phyloP scores from a whole-genome alignment of 2,888 invertebrate genomes.

The Danaus chrysippus region DNA sequence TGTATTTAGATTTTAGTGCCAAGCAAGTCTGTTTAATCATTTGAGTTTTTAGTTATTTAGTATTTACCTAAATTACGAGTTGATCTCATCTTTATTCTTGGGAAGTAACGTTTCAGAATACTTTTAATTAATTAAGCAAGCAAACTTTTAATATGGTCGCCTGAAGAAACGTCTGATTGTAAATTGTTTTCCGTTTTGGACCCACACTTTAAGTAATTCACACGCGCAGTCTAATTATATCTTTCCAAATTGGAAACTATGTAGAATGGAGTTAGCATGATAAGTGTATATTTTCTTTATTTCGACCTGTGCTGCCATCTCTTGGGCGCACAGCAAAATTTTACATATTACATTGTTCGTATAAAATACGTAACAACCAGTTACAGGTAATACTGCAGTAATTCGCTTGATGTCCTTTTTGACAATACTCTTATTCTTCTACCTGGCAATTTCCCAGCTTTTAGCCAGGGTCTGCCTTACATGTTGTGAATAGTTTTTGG shows the following conservation, averaged over 20 bases:
- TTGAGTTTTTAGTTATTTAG: not conserved
- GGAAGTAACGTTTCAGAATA: slow-evolving; percentile 18
- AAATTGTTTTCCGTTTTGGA: slow-evolving; percentile 31
- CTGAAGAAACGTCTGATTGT: slow-evolving; percentile 28
- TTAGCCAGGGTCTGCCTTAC: no score
- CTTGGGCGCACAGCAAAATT: not conserved
- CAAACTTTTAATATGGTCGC: slow-evolving; percentile 28
- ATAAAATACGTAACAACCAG: not conserved
- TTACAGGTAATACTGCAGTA: not conserved
- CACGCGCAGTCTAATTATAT: no score
- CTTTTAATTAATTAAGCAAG: slow-evolving; percentile 27
- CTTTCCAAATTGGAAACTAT: no score
- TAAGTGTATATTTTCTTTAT: no score
- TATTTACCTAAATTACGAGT: slow-evolving; percentile 1
- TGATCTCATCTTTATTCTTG: not conserved
- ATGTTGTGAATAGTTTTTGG: no score
- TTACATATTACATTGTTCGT: no score
- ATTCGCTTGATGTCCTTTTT: not conserved
- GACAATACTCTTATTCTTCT: not conserved
- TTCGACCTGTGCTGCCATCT: not conserved
- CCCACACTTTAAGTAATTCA: no score
- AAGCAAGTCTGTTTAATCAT: not conserved
- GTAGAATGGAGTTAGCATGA: no score
- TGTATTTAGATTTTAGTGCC: not conserved
- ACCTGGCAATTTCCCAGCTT: no score